Evolutionary conservation across 2,113 vertebrate species (phyloP).

Genomic region (Antechinus stuartii): DNA sequence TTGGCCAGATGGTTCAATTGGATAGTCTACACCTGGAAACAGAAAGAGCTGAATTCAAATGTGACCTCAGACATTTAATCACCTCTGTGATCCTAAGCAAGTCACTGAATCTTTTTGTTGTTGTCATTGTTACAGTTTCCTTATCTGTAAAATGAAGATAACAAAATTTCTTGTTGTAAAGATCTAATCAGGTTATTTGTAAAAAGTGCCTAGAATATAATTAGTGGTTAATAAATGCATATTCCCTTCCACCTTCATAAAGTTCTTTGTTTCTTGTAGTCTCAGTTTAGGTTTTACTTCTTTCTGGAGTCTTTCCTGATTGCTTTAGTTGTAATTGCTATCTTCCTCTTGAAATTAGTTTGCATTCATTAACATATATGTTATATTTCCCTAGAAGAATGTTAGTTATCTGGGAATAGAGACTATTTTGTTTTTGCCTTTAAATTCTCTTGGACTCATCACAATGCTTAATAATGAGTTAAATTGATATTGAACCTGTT

Average conservation of each 20-base stretch:
- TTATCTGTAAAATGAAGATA: neutral
- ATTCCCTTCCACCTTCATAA: neutral
- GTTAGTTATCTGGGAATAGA: neutral
- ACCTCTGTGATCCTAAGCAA: neutral
- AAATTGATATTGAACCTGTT: neutral
- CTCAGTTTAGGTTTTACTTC: neutral
- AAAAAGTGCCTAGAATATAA: neutral
- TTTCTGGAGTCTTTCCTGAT: neutral
- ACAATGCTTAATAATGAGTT: neutral
- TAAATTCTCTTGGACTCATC: neutral
- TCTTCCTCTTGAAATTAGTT: neutral
- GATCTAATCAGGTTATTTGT: no score
- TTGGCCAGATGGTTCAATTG: neutral
- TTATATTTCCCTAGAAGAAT: neutral
- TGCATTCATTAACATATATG: neutral
- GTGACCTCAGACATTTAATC: neutral
- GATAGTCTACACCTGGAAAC: neutral
- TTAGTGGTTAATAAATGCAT: neutral
- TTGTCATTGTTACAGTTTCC: neutral
- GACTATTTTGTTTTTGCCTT: neutral
- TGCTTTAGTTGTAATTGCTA: neutral
- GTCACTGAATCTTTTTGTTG: neutral
- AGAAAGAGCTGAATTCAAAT: neutral
- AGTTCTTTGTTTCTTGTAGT: neutral
- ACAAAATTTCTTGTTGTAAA: no score